These are phyloP conservation scores for Rotaria macrura DNA, from an alignment of 2,888 invertebrate species.

Conservation along the genomic window DNA sequence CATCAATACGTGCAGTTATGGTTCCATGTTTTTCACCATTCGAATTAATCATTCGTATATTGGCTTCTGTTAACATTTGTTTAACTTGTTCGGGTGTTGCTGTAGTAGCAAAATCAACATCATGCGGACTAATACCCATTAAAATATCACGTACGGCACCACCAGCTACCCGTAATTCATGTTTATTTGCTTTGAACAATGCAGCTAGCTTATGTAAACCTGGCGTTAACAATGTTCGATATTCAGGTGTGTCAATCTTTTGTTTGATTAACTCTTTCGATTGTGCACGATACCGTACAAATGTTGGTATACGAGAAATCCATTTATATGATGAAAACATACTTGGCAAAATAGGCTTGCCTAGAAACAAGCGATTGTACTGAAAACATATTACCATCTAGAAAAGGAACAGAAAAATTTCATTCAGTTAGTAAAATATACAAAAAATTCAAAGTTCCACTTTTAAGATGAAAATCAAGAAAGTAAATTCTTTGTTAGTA, in stretches of 20 bases:
- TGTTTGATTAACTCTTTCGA: background rate
- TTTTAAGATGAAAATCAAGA: too few relatives aligned
- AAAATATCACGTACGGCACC: slow-evolving; percentile 74
- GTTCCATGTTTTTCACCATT: slow-evolving; percentile 57
- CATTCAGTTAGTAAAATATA: too few relatives aligned
- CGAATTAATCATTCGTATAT: slow-evolving; percentile 77
- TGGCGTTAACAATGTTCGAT: background rate
- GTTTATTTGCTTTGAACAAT: slow-evolving; percentile 38
- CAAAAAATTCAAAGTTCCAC: too few relatives aligned
- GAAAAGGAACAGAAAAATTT: background rate
- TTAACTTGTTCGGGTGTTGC: slow-evolving; percentile 87
- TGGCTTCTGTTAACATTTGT: slow-evolving; percentile 69
- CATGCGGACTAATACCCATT: slow-evolving; percentile 53
- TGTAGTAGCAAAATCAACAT: slow-evolving; percentile 91
- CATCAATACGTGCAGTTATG: slow-evolving; percentile 82
- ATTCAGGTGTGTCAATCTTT: background rate
- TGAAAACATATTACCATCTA: background rate
- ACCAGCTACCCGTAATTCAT: slow-evolving; percentile 81
- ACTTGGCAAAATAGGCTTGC: background rate
- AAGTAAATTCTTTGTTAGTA: too few relatives aligned
- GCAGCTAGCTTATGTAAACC: background rate
- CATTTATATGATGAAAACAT: background rate
- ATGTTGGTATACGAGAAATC: background rate
- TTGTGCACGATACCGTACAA: background rate
- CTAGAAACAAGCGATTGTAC: background rate